Conservation (phyloP, 1,140 invertebrate species). For the Zaprionus nigranus region DNA sequence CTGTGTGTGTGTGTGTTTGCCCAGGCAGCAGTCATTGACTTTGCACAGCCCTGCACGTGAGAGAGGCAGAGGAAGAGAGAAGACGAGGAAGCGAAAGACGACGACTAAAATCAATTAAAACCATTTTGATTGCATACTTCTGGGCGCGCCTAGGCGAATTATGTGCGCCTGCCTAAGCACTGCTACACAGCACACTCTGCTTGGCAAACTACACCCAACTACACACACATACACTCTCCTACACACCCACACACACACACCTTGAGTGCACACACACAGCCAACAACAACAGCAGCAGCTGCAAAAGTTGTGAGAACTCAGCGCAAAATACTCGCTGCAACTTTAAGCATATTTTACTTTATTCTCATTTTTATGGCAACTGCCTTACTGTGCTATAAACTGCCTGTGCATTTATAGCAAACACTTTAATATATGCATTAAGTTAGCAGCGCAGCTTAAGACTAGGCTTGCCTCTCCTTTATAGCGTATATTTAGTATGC, state of each 20-base stretch:
- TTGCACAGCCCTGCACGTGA: slow-evolving; percentile 41
- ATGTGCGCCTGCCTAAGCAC: slow-evolving; percentile 38
- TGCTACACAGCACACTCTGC: neutral
- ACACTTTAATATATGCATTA: neutral
- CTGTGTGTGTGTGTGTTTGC: slow-evolving; percentile 13
- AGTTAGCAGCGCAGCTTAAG: neutral
- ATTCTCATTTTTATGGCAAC: neutral
- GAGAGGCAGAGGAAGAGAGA: neutral
- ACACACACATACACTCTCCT: slow-evolving; percentile 11
- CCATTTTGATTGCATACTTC: slow-evolving; percentile 74
- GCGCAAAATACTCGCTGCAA: neutral
- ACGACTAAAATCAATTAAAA: slow-evolving; percentile 78
- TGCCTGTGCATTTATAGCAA: neutral
- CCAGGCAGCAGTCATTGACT: slow-evolving; percentile 68
- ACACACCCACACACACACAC: slow-evolving; percentile 7
- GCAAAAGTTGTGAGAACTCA: neutral
- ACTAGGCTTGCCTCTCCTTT: neutral
- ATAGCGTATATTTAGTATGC: neutral
- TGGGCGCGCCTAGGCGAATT: slow-evolving; percentile 41
- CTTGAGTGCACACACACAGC: slow-evolving; percentile 4
- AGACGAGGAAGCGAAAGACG: slow-evolving; percentile 26
- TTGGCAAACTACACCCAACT: slow-evolving; percentile 11
- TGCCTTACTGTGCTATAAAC: neutral
- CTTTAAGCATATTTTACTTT: neutral
- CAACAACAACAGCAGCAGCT: neutral